These are phyloP conservation scores for Clarias batrachus DNA, from an alignment of 2,113 vertebrate species.

Conservation along the genomic window DNA sequence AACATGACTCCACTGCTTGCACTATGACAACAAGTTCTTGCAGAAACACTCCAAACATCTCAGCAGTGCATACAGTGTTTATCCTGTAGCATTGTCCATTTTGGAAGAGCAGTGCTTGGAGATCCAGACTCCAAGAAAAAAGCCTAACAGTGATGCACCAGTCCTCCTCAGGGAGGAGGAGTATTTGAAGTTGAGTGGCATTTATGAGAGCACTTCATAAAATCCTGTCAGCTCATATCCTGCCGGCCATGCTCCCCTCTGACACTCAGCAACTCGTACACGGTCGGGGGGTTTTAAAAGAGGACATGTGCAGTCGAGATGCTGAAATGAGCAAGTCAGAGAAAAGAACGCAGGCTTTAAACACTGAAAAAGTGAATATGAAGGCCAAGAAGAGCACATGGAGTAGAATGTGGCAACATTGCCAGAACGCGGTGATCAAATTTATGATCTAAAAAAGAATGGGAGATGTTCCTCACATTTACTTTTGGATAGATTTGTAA, in stretches of 20 bases:
- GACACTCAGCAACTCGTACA: constrained; percentile 43
- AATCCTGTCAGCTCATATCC: constrained; percentile 56
- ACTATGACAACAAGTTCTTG: not conserved
- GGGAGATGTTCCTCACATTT: not conserved
- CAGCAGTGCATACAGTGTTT: not conserved
- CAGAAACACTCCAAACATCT: not conserved
- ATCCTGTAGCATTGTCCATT: not conserved
- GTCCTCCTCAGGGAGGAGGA: not conserved
- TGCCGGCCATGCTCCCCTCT: constrained; percentile 38
- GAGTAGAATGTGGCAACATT: not conserved
- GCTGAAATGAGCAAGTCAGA: constrained; percentile 15
- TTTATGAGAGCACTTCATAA: constrained; percentile 61
- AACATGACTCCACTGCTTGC: not conserved
- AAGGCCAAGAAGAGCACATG: constrained; percentile 28
- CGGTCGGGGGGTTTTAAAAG: constrained; percentile 31
- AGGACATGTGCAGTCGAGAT: constrained; percentile 2
- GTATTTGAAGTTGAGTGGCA: constrained; percentile 58
- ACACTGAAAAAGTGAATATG: not conserved
- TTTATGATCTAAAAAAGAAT: not conserved
- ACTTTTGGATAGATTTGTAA: not conserved
- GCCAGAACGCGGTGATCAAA: not conserved
- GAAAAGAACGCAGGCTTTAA: constrained; percentile 21
- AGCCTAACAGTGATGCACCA: constrained; percentile 19
- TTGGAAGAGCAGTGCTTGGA: not conserved
- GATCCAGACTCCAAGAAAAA: not conserved